phyloP scores from a whole-genome alignment of 1,140 invertebrate genomes.

The Acromyrmex heyeri region DNA sequence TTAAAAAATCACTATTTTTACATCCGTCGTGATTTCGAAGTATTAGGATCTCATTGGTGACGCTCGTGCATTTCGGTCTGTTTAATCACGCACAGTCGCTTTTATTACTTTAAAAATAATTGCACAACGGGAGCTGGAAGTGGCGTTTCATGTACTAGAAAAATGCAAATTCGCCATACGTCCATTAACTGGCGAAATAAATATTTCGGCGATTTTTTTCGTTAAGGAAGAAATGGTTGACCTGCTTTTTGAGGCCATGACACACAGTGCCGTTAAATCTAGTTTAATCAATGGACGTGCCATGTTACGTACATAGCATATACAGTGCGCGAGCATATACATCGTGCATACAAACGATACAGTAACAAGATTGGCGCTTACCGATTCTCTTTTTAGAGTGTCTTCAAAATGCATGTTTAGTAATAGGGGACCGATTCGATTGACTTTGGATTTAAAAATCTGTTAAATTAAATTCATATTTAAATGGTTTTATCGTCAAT shows the following conservation, averaged over 20 bases:
- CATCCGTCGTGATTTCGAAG: background rate
- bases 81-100: background rate
- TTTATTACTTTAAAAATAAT: constrained; percentile 23
- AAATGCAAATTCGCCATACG: constrained; percentile 41
- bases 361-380: background rate
- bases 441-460: background rate
- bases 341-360: background rate
- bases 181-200: constrained; percentile 41
- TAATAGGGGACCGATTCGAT: background rate
- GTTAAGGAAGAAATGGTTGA: constrained; percentile 47
- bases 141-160: constrained; percentile 29
- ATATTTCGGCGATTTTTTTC: constrained; percentile 32
- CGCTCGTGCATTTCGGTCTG: background rate
- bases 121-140: background rate
- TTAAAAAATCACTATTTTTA: background rate
- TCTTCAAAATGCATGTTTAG: background rate
- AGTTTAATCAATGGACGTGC: constrained; percentile 57
- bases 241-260: constrained; percentile 53
- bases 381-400: background rate
- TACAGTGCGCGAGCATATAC: background rate
- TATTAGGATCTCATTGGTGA: background rate
- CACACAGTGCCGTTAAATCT: constrained; percentile 42
- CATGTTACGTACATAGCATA: background rate
- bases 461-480: no score
- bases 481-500: background rate